Base-by-base conservation (phyloP, 2,113 vertebrate genomes). In the Scalopus aquaticus region DNA sequence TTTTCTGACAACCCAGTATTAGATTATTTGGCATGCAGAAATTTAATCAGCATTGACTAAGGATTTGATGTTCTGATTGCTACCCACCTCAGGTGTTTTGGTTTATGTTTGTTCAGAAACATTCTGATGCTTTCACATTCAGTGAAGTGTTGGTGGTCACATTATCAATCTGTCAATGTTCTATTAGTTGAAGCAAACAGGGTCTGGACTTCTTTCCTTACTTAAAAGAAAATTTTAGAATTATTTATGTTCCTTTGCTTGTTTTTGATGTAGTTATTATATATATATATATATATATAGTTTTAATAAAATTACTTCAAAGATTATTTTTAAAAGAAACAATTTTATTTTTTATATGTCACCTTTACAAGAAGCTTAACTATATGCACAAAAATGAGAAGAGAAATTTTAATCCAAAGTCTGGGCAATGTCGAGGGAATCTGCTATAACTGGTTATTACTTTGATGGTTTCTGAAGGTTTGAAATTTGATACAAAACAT, bases 351-450 rank as follows among this genome's bases (percentile, higher is more conserved):
- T n/a, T n/a, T n/a, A n/a, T 51, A 56, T 54, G 37, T 44, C 51
- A 62, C 9, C 0, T 95, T 80, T 70, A 62, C 9, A 87, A 83
- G 78, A 78, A 70, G 24, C 74, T 86, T 26, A 87, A 70, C 70
- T 62, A 56, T n/a, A 60, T 74, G 28, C n/a, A 35, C n/a, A 67
- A 39, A 74, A 81, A 91, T 11, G 24, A 15, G 65, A n/a, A n/a
- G n/a, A n/a, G n/a, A 91, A 91, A 76, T 54, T 70, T 76, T 26
- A 87, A 64, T 82, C 54, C 69, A 82, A 76, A 7, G 17, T 91
- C 62, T 93, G 51, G 13, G 20, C 30, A 82, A 76, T 37, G 51
- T 80, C 19, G 69, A 93, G 42, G 24, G 65, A 69, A 90, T 74
- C 51, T 9, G 2, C 11, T 30, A 69, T 60, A 86, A 67, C 24